Evolutionary conservation across 2,888 invertebrate genomes (phyloP).

Genomic region (Cacoxenus indagator): DNA sequence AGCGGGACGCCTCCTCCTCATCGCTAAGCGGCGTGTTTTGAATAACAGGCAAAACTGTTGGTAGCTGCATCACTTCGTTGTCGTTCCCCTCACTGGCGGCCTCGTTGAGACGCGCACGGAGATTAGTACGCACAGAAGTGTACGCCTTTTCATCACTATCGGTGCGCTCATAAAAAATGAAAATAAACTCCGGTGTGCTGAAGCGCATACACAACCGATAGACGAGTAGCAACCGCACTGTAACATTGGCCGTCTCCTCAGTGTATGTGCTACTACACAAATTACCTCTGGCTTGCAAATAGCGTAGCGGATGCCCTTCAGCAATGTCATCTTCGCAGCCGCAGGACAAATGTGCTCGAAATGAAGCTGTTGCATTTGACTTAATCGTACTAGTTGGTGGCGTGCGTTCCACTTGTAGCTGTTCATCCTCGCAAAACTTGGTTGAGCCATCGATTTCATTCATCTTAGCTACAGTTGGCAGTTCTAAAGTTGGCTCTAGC

Average conservation of each 20-base stretch:
- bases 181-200: not conserved
- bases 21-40: not conserved
- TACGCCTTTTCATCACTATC: not conserved
- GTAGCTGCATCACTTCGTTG: too few species aligned
- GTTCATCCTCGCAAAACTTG: slow-evolving; percentile 3
- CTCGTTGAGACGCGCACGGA: not conserved
- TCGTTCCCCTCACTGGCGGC: not conserved
- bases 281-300: not conserved
- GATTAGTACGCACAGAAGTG: not conserved
- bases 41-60: too few species aligned
- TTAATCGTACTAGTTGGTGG: not conserved
- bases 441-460: not conserved
- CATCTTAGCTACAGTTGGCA: not conserved
- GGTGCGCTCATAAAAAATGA: not conserved
- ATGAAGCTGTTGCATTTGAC: not conserved
- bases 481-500: too few species aligned
- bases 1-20: not conserved
- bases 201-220: not conserved
- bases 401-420: not conserved
- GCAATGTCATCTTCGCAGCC: not conserved
- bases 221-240: not conserved
- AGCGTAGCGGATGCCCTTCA: not conserved
- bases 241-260: not conserved
- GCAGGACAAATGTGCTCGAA: too few species aligned
- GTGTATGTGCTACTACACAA: not conserved